These are phyloP conservation scores for Anas bahamensis DNA, from an alignment of 2,797 vertebrate species.

Conservation along the genomic window DNA sequence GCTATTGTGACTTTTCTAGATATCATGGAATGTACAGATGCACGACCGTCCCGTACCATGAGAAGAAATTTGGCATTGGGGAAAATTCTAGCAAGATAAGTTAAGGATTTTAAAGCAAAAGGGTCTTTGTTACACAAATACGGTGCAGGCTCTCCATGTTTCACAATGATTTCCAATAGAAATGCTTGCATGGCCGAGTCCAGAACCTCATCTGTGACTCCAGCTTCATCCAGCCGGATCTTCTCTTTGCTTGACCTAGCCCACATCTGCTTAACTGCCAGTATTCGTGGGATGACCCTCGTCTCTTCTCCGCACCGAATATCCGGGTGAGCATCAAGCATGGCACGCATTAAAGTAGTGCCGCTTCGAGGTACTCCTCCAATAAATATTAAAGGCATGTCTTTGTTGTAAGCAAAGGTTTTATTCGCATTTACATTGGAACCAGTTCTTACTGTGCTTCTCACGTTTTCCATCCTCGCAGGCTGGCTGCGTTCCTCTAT, in stretches of 20 bases:
- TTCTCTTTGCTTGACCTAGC: constrained; percentile 95
- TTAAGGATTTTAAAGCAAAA: constrained; percentile 95
- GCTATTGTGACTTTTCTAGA: constrained; percentile 98
- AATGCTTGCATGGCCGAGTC: constrained; percentile 98
- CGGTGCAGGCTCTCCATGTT: constrained; percentile 94
- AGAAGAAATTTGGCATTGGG: constrained; percentile 97
- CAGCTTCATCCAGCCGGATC: constrained; percentile 94
- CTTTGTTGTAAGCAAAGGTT: constrained; percentile 91
- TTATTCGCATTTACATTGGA: constrained; percentile 72
- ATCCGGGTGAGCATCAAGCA: constrained; percentile 96
- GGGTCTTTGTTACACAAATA: constrained; percentile 98
- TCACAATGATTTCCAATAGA: constrained; percentile 95
- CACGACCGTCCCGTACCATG: constrained; percentile 95
- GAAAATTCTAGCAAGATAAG: constrained; percentile 96
- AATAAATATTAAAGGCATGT: constrained; percentile 97
- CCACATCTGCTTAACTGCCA: constrained; percentile 99
- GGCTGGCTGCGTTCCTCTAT: constrained; percentile 87
- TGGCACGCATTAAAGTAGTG: constrained; percentile 96
- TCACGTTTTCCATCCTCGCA: constrained; percentile 38
- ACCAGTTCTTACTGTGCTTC: constrained; percentile 79
- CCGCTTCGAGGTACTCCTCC: constrained; percentile 96
- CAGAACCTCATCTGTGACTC: constrained; percentile 95
- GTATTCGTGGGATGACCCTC: constrained; percentile 92
- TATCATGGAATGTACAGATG: constrained; percentile 98
- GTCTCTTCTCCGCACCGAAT: constrained; percentile 96